Conservation (phyloP, 2,113 vertebrate genomes). For the Oceanodroma tethys region DNA sequence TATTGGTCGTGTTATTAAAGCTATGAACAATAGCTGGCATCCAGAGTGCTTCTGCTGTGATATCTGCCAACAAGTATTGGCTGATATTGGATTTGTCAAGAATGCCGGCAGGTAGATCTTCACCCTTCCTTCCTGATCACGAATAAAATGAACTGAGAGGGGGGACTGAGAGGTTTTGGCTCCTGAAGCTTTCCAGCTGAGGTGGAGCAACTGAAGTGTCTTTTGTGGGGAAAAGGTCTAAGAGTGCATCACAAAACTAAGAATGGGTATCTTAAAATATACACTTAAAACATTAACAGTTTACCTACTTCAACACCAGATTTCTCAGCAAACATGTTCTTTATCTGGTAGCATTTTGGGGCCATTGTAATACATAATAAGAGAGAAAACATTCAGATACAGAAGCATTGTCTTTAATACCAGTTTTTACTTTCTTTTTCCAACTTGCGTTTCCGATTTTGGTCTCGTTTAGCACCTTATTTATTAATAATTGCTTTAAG, state of each 20-base stretch:
- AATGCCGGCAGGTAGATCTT: slow-evolving; percentile 89
- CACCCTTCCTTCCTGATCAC: background rate
- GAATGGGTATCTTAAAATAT: background rate
- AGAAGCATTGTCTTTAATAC: background rate
- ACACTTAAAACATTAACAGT: background rate
- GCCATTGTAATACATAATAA: background rate
- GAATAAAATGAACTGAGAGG: background rate
- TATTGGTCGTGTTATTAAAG: slow-evolving; percentile 97
- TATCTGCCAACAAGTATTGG: slow-evolving; percentile 88
- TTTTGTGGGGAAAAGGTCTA: background rate
- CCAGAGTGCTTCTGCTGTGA: slow-evolving; percentile 97
- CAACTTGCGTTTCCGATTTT: background rate
- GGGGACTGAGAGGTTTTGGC: background rate
- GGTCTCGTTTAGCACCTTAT: background rate
- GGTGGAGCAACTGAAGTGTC: background rate
- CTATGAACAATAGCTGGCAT: slow-evolving; percentile 99
- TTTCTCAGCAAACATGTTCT: background rate
- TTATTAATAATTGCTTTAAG: background rate
- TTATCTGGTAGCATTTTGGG: background rate
- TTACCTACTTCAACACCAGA: background rate
- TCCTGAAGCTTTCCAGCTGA: background rate
- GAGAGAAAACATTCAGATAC: background rate
- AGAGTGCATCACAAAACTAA: background rate
- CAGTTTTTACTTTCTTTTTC: background rate
- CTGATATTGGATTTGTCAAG: slow-evolving; percentile 97